Conservation (phyloP, 1,140 invertebrate species). For the Heliconius hewitsoni region DNA sequence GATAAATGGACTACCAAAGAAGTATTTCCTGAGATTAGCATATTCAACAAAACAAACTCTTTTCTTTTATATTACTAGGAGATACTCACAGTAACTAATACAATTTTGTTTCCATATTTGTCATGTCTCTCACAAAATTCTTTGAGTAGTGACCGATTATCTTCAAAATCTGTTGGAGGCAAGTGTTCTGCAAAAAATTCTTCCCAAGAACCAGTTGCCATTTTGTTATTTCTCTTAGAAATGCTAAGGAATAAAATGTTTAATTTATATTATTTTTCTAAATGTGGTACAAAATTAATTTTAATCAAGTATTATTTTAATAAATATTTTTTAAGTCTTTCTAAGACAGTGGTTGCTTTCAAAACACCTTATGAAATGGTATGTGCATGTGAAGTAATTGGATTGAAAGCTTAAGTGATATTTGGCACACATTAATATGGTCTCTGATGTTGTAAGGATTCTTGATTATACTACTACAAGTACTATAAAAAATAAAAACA, state of each 20-base stretch:
- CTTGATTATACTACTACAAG: neutral
- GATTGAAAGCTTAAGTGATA: constrained; percentile 26
- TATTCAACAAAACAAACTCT: neutral
- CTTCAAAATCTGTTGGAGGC: constrained; percentile 87
- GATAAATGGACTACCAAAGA: too few relatives aligned
- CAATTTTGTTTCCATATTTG: constrained; percentile 84
- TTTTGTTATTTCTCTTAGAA: constrained; percentile 30
- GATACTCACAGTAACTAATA: constrained; percentile 88
- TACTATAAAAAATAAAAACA: neutral
- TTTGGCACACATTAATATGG: constrained; percentile 19
- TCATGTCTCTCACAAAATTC: constrained; percentile 87
- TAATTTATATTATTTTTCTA: too few relatives aligned
- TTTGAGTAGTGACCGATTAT: constrained; percentile 85
- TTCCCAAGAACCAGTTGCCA: constrained; percentile 86
- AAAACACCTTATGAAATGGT: neutral
- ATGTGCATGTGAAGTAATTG: constrained; percentile 22
- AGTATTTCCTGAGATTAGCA: too few relatives aligned
- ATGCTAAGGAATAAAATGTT: neutral
- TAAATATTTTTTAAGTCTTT: neutral
- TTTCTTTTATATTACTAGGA: neutral
- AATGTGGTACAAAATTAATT: too few relatives aligned
- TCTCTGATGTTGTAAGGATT: constrained; percentile 15
- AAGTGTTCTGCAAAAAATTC: constrained; percentile 90
- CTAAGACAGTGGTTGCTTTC: neutral
- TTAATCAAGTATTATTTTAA: too few relatives aligned